Evolutionary conservation across 2,113 vertebrate species (phyloP), one percentile per base, ranked within the genome.

Genomic region (Eira barbara): DNA sequence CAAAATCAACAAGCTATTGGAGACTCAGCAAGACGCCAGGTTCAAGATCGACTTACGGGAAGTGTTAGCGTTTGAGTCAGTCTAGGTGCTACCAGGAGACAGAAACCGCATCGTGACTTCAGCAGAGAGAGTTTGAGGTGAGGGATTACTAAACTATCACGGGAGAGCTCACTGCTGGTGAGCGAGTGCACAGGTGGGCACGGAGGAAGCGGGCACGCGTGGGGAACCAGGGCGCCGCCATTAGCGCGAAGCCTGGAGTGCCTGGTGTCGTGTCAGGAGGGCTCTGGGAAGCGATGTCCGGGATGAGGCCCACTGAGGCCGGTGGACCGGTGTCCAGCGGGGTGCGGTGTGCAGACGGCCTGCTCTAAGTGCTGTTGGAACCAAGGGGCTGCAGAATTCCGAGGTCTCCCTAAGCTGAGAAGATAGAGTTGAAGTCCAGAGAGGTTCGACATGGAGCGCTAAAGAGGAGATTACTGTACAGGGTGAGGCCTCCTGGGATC

Each of bases 311-410:
- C 36, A 36, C 45, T 27, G 63, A 34, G 34, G 36, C 29, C 6
- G 18, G 21, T 0, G 36, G 49, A 13, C 6, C 1, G 31, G 34
- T 15, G 5, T 67, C 47, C 59, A 67, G 57, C 63, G 13, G 36
- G 21, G 29, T 10, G 36, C 59, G 63, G n/a, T n/a, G 29, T n/a
- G 57, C 34, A 12, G 20, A 57, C 14, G 36, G 49, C 55, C 27
- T 63, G 21, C 13, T 34, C 13, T 49, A 76, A 29, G 45, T 1
- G 0, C 34, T 15, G 61, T 9, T 49, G 39, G n/a, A 29, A 47
- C 31, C 0, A 2, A 2, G 52, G 52, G n/a, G 42, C 52, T n/a
- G 34, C 52, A 34, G 45, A 57, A 20, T 13, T 15, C 4, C 0
- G 27, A 59, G 15, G 47, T 34, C 39, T 71, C 81, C 29, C 27